phyloP scores from a whole-genome alignment of 2,888 invertebrate genomes.

The Mythimna vitellina region DNA sequence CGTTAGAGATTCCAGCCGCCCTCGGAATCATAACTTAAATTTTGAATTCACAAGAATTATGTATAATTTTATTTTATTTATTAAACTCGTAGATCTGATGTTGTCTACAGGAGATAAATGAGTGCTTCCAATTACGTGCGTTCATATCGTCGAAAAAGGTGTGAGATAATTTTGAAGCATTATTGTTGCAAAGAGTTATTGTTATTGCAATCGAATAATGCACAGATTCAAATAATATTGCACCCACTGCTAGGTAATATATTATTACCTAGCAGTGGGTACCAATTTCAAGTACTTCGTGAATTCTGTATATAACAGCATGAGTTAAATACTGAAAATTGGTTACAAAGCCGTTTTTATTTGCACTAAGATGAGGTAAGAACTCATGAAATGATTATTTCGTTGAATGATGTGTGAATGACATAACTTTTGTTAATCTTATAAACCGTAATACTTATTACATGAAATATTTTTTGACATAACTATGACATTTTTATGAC shows the following conservation, averaged over 20 bases:
- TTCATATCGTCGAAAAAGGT: slow-evolving; percentile 18
- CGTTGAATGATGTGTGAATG: slow-evolving; percentile 6
- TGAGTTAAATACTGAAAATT: background rate
- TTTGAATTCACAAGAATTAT: background rate
- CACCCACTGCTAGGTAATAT: too few relatives aligned
- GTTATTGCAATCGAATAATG: slow-evolving; percentile 3
- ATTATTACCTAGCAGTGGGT: background rate
- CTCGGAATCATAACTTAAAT: slow-evolving; percentile 21
- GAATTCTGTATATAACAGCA: slow-evolving; percentile 23
- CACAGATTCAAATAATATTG: background rate
- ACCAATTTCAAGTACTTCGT: background rate
- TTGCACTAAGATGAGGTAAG: slow-evolving; percentile 22
- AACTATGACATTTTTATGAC: background rate
- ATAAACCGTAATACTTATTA: background rate
- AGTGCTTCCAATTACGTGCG: slow-evolving; percentile 36
- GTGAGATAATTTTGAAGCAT: slow-evolving; percentile 39
- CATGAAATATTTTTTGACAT: background rate
- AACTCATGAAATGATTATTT: slow-evolving; percentile 29
- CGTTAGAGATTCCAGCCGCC: background rate
- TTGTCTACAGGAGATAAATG: slow-evolving; percentile 37
- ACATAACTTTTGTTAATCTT: background rate
- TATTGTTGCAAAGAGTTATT: slow-evolving; percentile 22
- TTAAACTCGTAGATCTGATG: background rate
- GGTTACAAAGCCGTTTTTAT: slow-evolving; percentile 42
- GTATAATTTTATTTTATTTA: background rate